phyloP scores from a whole-genome alignment of 2,888 invertebrate species.

The Cantharis rustica region DNA sequence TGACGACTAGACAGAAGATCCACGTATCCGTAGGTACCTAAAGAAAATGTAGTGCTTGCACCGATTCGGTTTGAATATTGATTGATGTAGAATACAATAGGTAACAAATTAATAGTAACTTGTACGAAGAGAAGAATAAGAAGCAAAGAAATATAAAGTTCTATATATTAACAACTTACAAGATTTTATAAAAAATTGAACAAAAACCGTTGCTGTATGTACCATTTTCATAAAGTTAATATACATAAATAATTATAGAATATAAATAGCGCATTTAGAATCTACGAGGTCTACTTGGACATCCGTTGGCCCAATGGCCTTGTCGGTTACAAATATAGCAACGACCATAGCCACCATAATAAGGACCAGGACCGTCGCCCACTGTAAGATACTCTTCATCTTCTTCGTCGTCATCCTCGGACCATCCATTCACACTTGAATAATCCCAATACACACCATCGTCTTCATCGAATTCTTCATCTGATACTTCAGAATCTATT shows the following conservation, averaged over 20 bases:
- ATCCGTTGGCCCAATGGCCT: constrained; percentile 59
- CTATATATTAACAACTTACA: not conserved
- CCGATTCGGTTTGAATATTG: too few relatives aligned
- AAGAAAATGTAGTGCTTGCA: too few relatives aligned
- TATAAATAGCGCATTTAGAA: not conserved
- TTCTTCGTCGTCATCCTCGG: not conserved
- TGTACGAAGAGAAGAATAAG: too few relatives aligned
- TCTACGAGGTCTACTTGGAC: constrained; percentile 35
- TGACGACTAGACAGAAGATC: too few relatives aligned
- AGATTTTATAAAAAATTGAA: not conserved
- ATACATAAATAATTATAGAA: not conserved
- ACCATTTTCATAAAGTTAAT: not conserved
- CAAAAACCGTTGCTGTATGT: not conserved
- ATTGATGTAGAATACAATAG: not conserved
- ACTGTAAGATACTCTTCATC: constrained; percentile 1
- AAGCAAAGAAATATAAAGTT: not conserved
- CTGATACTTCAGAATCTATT: not conserved
- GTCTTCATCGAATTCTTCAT: constrained; percentile 1
- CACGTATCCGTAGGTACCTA: too few relatives aligned
- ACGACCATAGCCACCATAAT: constrained; percentile 66
- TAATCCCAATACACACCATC: not conserved
- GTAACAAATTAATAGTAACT: too few relatives aligned
- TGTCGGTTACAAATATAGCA: constrained; percentile 62
- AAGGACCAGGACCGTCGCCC: constrained; percentile 53
- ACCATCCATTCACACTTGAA: not conserved